phyloP scores from a whole-genome alignment of 2,113 vertebrate species.

The Piprites chloris region DNA sequence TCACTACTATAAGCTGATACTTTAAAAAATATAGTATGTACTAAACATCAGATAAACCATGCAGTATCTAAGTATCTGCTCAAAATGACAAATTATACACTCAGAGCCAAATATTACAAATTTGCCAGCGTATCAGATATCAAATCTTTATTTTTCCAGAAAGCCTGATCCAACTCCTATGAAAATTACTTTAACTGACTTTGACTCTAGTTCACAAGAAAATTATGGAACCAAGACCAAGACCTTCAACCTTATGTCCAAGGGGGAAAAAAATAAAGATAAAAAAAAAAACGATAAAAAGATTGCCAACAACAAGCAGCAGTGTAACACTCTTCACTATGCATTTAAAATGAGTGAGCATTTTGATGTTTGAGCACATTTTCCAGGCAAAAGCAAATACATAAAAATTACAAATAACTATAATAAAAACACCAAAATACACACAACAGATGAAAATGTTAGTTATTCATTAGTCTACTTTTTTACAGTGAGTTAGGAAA shows the following conservation, averaged over 20 bases:
- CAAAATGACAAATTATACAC: not conserved
- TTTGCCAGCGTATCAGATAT: not conserved
- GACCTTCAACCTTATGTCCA: not conserved
- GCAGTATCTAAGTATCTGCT: not conserved
- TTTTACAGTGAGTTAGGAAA: not conserved
- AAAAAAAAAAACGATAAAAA: too few species aligned
- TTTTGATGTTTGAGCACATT: not conserved
- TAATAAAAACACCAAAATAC: not conserved
- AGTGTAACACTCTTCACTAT: not conserved
- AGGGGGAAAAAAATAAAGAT: too few species aligned
- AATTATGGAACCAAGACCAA: not conserved
- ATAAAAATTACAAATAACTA: not conserved
- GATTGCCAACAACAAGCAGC: not conserved
- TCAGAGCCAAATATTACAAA: not conserved
- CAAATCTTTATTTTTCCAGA: not conserved
- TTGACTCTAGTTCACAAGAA: not conserved
- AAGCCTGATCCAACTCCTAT: not conserved
- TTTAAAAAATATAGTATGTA: not conserved
- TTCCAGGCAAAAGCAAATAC: not conserved
- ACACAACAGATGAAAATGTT: not conserved
- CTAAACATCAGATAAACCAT: not conserved
- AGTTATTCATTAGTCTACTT: not conserved
- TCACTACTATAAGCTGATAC: not conserved
- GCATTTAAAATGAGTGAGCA: not conserved
- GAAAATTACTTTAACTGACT: not conserved